Evolutionary conservation across 2,797 vertebrate species (phyloP).

Genomic region (Chelon labrosus): DNA sequence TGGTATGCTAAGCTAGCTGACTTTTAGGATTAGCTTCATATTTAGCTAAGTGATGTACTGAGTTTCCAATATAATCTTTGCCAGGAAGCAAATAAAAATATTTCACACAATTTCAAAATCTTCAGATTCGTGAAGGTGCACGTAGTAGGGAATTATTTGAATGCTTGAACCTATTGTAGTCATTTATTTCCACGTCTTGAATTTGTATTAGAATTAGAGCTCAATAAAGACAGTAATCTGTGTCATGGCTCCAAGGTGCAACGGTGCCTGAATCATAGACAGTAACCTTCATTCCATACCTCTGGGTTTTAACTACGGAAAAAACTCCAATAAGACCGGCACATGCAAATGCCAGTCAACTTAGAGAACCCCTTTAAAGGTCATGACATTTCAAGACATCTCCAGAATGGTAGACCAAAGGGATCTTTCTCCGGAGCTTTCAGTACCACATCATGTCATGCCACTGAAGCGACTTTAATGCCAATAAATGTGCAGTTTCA

Average conservation of each 20-base stretch:
- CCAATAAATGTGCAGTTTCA: background rate
- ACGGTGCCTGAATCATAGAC: slow-evolving; percentile 20
- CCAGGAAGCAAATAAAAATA: too few species aligned
- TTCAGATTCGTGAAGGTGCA: too few species aligned
- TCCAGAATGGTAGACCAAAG: slow-evolving; percentile 18
- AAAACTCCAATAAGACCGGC: slow-evolving; percentile 42
- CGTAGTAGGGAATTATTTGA: too few species aligned
- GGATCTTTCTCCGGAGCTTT: slow-evolving; percentile 30
- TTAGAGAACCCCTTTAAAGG: slow-evolving; percentile 56
- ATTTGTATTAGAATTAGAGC: background rate
- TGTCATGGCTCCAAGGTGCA: slow-evolving; percentile 21
- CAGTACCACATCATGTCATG: background rate
- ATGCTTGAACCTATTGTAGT: too few species aligned
- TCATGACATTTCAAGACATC: slow-evolving; percentile 65
- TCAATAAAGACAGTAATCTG: slow-evolving; percentile 28
- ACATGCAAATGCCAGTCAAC: slow-evolving; percentile 56
- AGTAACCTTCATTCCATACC: slow-evolving; percentile 46
- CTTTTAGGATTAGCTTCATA: too few species aligned
- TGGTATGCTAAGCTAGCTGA: too few species aligned
- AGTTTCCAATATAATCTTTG: too few species aligned
- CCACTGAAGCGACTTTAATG: background rate
- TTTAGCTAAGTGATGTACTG: too few species aligned
- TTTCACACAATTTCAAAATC: too few species aligned
- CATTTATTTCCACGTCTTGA: background rate
- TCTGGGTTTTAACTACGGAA: slow-evolving; percentile 42